These are phyloP conservation scores for Pelmatolapia mariae DNA, from an alignment of 2,113 vertebrate genomes.

Conservation along the genomic window DNA sequence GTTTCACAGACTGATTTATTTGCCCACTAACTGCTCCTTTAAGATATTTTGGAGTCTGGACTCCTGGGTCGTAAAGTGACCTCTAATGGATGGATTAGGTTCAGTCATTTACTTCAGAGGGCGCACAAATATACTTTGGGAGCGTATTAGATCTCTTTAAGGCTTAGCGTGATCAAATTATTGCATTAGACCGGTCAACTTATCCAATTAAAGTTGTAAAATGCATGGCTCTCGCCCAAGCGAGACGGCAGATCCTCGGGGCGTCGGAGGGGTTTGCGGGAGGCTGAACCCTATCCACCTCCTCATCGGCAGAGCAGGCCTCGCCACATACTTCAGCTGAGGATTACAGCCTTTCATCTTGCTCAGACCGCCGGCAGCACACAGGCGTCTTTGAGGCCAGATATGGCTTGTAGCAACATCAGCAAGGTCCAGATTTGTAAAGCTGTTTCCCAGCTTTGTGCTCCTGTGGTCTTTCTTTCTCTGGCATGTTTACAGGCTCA, in stretches of 20 bases:
- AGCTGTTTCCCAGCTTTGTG: constrained; percentile 29
- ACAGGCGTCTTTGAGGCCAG: constrained; percentile 45
- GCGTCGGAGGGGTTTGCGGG: not conserved
- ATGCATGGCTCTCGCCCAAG: constrained; percentile 25
- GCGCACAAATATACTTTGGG: constrained; percentile 31
- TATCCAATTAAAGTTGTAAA: constrained; percentile 66
- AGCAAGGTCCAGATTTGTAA: constrained; percentile 18
- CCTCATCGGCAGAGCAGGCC: constrained; percentile 31
- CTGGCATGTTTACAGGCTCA: not conserved
- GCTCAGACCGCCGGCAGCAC: constrained; percentile 35
- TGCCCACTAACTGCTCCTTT: not conserved
- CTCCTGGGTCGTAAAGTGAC: constrained; percentile 37
- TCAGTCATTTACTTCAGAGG: constrained; percentile 42
- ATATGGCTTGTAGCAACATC: constrained; percentile 43
- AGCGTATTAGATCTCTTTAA: constrained; percentile 44
- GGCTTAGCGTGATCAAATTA: constrained; percentile 66
- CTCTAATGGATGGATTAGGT: constrained; percentile 50
- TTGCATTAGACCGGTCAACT: constrained; percentile 54
- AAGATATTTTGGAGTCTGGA: constrained; percentile 28
- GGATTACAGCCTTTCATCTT: constrained; percentile 58
- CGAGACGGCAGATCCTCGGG: constrained; percentile 16
- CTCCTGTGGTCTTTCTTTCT: constrained; percentile 8
- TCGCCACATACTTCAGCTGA: constrained; percentile 29
- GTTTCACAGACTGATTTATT: constrained; percentile 26
- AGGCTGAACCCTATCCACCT: constrained; percentile 22